Evolutionary conservation across 2,113 vertebrate species (phyloP), one percentile per base, ranked within the genome.

Genomic region (Silurus meridionalis): DNA sequence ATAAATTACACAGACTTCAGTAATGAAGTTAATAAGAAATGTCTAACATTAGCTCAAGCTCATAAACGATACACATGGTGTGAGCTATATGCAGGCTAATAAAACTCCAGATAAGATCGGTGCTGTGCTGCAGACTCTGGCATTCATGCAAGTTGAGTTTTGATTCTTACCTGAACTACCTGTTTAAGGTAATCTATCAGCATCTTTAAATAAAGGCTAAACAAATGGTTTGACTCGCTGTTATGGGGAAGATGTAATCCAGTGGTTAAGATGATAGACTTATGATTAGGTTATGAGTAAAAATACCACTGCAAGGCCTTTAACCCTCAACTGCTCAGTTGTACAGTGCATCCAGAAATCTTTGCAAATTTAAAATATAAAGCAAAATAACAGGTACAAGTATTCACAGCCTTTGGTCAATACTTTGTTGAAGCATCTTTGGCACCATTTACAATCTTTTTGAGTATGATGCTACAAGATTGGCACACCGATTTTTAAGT

Each of bases 51-150:
- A 37, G 55, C 25, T 46, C 7, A n/a, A 60, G 15, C 9, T 61
- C 9, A 61, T 61, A 61, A 60, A 61, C 78, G 28, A 80, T 46
- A 60, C 78, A 60, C 78, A 19, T 46, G 78, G 78, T 80, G 57
- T 21, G 15, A 11, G 55, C 8, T 10, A 80, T 46, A 21, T 60
- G 19, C 28, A 25, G 52, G 13, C 8, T 13, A 23, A 23, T 75
- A 52, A 55, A 78, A 77, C 13, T 4, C 52, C 52, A 25, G 23
- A 55, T 77, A 77, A 55, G 50, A 77, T 15, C 13, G 14, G 74
- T 55, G 52, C 11, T 25, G 74, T 55, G 52, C 11, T 77, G 11
- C 11, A 25, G 11, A 8, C 52, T 6, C 11, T 77, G 23, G 74
- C 74, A 11, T 55, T 25, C 52, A 14, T 77, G 55, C 8, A 60